Evolutionary conservation across 2,113 vertebrate genomes (phyloP).

Genomic region (Crotophaga sulcirostris): DNA sequence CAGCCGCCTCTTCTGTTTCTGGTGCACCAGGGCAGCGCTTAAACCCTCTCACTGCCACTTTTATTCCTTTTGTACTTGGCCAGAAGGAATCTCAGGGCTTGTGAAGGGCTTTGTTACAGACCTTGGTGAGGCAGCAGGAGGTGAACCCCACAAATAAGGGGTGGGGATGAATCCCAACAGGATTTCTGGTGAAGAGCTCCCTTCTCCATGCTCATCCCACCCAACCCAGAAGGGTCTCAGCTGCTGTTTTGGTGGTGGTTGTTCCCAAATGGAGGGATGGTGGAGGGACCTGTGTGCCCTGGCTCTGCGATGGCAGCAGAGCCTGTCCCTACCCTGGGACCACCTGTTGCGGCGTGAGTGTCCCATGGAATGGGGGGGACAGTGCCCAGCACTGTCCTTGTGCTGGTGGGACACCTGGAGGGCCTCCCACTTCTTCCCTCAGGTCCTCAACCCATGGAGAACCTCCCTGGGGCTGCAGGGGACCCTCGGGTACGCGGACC

Average conservation of each 20-base stretch:
- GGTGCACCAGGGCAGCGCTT: neutral
- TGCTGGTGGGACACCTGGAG: neutral
- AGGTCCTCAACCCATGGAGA: neutral
- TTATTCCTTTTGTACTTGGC: neutral
- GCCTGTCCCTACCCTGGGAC: accelerated
- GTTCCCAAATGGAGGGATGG: neutral
- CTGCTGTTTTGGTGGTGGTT: neutral
- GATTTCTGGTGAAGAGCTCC: neutral
- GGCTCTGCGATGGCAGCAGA: neutral
- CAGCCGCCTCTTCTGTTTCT: neutral
- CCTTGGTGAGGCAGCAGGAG: neutral
- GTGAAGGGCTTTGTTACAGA: neutral
- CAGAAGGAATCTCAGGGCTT: neutral
- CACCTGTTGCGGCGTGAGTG: neutral
- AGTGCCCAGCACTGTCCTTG: neutral
- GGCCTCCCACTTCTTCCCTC: neutral
- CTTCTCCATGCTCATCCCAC: neutral
- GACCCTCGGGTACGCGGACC: neutral
- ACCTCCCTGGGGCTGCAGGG: neutral
- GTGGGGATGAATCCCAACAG: neutral
- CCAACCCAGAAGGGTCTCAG: accelerated
- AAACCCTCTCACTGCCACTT: neutral
- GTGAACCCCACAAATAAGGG: accelerated
- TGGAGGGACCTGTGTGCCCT: accelerated
- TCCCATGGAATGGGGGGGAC: accelerated